phyloP scores from a whole-genome alignment of 2,797 vertebrate species.

The Platalea minor region DNA sequence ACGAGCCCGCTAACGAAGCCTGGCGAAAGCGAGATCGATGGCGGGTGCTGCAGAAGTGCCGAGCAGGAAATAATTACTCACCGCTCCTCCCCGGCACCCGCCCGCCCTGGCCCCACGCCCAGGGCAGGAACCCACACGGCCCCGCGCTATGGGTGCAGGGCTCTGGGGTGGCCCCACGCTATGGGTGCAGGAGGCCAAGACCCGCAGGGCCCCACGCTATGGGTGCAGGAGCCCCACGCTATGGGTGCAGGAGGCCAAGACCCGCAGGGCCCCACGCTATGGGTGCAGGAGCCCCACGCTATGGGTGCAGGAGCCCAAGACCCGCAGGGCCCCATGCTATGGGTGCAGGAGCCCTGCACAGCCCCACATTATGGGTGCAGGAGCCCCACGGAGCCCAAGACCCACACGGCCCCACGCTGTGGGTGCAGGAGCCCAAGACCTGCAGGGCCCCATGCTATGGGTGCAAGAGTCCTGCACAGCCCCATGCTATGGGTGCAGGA shows the following conservation, averaged over 20 bases:
- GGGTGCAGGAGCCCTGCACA: no score
- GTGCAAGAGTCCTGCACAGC: background rate
- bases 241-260: background rate
- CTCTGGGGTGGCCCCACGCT: no score
- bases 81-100: background rate
- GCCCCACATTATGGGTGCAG: no score
- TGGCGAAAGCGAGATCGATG: background rate
- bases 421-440: no score
- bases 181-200: background rate
- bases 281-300: background rate
- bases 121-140: background rate
- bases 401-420: no score
- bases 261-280: accelerated
- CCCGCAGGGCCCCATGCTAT: no score
- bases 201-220: no score
- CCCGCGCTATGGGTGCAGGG: no score
- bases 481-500: no score
- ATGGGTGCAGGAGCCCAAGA: no score
- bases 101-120: background rate
- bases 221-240: no score
- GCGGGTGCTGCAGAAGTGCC: background rate
- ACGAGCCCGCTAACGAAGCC: background rate
- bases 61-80: background rate
- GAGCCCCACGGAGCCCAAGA: no score
- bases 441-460: background rate